Evolutionary conservation across 1,140 invertebrate species (phyloP).

Genomic region (Vanessa tameamea): DNA sequence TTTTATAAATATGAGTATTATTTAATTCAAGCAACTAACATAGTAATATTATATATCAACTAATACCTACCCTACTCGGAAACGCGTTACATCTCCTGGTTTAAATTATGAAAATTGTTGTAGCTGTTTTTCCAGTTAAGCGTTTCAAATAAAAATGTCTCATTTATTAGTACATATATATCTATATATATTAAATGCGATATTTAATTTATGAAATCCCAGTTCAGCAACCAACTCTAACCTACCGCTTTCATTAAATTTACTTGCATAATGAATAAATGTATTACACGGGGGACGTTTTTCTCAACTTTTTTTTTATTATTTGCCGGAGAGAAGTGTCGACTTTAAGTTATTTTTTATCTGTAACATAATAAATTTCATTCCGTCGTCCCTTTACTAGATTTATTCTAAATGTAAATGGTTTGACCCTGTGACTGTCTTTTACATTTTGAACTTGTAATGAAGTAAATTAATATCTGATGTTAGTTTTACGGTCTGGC

Average conservation of each 20-base stretch:
- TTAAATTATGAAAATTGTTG: no score
- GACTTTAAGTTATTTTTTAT: slow-evolving; percentile 62
- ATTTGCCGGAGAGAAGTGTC: slow-evolving; percentile 64
- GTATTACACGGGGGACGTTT: slow-evolving; percentile 67
- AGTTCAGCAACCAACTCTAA: slow-evolving; percentile 13
- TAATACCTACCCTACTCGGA: no score
- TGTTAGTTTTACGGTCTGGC: background rate
- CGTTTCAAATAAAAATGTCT: no score
- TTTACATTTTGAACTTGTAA: slow-evolving; percentile 25
- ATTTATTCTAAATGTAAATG: slow-evolving; percentile 67
- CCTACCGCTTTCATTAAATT: slow-evolving; percentile 62
- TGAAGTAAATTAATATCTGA: slow-evolving; percentile 29
- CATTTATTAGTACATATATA: no score
- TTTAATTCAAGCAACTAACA: no score
- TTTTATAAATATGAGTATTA: no score
- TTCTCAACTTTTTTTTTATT: slow-evolving; percentile 64
- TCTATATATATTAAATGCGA: background rate
- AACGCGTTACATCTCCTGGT: no score
- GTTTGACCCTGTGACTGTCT: slow-evolving; percentile 33
- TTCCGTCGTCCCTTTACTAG: slow-evolving; percentile 52
- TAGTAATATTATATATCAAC: no score
- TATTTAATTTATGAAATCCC: background rate
- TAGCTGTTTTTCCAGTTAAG: no score
- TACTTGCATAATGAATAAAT: slow-evolving; percentile 75
- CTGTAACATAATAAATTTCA: slow-evolving; percentile 64